Percentiles rank a stretch among this genome's conserved stretches.
phyloP scores from a whole-genome alignment of 1,140 invertebrate genomes.

The Dysdera silvatica region DNA sequence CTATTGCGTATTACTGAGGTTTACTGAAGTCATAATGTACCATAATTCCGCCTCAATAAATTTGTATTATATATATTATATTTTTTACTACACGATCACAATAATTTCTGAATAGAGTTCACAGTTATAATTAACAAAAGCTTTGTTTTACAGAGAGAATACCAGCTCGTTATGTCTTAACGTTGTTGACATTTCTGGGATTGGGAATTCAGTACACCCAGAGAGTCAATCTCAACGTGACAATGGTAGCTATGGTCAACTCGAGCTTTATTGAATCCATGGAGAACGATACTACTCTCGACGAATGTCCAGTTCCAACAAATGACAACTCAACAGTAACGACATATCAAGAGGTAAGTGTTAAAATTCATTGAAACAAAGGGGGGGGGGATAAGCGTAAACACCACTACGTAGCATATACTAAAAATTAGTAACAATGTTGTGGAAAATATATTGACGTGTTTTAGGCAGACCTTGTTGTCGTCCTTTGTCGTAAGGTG shows the following conservation, averaged over 20 bases:
- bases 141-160: conserved; percentile 19
- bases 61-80: no score
- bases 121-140: no score
- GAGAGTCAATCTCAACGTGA: conserved; percentile 33
- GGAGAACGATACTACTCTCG: conserved; percentile 10
- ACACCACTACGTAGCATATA: neutral
- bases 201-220: conserved; percentile 34
- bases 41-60: no score
- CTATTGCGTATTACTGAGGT: no score
- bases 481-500: no score
- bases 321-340: neutral
- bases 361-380: neutral
- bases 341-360: conserved; percentile 7
- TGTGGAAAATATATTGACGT: no score
- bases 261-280: conserved; percentile 15
- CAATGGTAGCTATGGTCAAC: conserved; percentile 35
- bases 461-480: no score
- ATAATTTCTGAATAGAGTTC: no score
- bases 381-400: neutral
- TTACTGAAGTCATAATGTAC: no score
- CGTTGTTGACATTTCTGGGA: conserved; percentile 32
- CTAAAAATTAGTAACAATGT: no score
- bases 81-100: no score
- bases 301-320: conserved; percentile 10
- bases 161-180: conserved; percentile 29